A percentile compares a stretch with the other conserved stretches of the same genome.
Evolutionary conservation across 2,888 invertebrate species (phyloP).

Genomic region (Oxyteleia sp.): DNA sequence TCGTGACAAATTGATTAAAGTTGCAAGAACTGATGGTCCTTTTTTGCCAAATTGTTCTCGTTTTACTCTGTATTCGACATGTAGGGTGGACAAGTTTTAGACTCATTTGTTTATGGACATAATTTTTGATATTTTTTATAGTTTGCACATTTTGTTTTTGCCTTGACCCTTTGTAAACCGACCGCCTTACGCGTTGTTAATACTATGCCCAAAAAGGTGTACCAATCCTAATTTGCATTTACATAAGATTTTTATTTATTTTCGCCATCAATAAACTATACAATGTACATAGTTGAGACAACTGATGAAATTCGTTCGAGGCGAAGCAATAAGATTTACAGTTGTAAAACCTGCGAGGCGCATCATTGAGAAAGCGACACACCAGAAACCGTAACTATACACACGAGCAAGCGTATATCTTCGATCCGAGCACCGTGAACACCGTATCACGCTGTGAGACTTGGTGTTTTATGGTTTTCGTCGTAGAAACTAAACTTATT

Average conservation of each 20-base stretch:
- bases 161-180: conserved; percentile 12
- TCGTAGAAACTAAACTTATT: conserved; percentile 87
- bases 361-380: conserved; percentile 62
- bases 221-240: conserved; percentile 50
- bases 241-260: conserved; percentile 22
- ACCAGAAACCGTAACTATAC: conserved; percentile 75
- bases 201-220: conserved; percentile 25
- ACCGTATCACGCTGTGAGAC: conserved; percentile 78
- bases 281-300: conserved; percentile 52
- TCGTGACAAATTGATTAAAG: conserved; percentile 32
- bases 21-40: not conserved
- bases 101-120: not conserved
- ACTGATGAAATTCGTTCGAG: conserved; percentile 64
- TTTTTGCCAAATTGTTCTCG: not conserved
- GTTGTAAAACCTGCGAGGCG: conserved; percentile 61
- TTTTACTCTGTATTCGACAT: not conserved
- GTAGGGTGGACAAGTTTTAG: not conserved
- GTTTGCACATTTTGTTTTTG: conserved; percentile 5
- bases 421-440: conserved; percentile 79
- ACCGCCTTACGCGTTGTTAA: conserved; percentile 9
- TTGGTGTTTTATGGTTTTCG: conserved; percentile 86
- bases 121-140: conserved; percentile 10
- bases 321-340: conserved; percentile 61
- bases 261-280: conserved; percentile 37
- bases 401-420: conserved; percentile 75